Evolutionary conservation across 2,888 invertebrate genomes (phyloP), one percentile per base, ranked within the genome.

Genomic region (Drosophila picticornis): DNA sequence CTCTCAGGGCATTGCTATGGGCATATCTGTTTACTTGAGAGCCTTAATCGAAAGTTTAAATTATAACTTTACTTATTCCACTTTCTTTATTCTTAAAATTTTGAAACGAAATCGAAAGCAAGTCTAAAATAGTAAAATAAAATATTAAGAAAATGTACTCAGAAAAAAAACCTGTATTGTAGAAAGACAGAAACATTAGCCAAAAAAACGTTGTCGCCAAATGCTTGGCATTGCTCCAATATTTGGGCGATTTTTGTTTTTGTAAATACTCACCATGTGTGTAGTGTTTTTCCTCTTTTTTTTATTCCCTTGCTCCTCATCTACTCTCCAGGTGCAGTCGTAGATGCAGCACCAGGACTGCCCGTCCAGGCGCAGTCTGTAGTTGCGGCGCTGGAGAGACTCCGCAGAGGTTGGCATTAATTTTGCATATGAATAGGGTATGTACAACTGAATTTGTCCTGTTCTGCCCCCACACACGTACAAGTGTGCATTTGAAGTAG

Each of bases 391-490:
- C n/a, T 38, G 25, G 55, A 56, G 53, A 32, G 56, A 67, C 50
- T 53, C 57, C 16, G 38, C 46, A 25, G 53, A 50, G 51, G 50
- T 68, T 48, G 22, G 67, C 62, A 77, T 89, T 84, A 57, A 87
- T 84, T 84, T 87, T 84, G 75, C 86, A 84, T 83, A 78, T 83
- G 84, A 88, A 81, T 78, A 68, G 59, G 36, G 43, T n/a, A 59
- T 59, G 77, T 71, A 61, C 67, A 71, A 70, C 60, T 74, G 68
- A 64, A 69, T 72, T 72, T 66, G 65, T 65, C 43, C 55, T 56
- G 34, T 50, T 43, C 31, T 16, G 5, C 4, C 16, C 55, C 38
- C 19, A 53, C 29, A 38, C 9, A n/a, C 3, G 29, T n/a, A 16
- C 13, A 56, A 11, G 13, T 31, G 31, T 31, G 22, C 16, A 19